Evolutionary conservation across 1,140 invertebrate genomes (phyloP), one percentile per base, ranked within the genome.

Genomic region (Aculops lycopersici): DNA sequence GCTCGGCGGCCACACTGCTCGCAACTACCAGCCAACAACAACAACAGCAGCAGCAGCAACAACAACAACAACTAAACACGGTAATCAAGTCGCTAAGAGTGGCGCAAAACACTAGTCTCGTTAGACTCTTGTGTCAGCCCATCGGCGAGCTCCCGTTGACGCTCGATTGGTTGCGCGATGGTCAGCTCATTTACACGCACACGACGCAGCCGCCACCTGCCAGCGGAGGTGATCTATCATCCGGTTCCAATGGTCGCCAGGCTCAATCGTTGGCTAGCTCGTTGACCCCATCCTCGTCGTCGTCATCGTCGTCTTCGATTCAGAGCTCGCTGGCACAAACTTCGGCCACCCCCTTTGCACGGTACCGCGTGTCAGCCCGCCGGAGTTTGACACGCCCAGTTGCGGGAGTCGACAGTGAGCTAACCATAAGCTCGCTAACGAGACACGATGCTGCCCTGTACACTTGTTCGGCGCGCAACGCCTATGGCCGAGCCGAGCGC

Each of bases 111-210:
- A n/a, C n/a, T n/a, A n/a, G n/a, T n/a, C n/a, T n/a, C n/a, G n/a
- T n/a, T n/a, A n/a, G n/a, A n/a, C n/a, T n/a, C n/a, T n/a, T n/a
- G n/a, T n/a, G n/a, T 35, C 31, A 12, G 31, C 8, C 31, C 41
- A 71, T 72, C 51, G 72, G 72, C 37, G 73, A 77, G 55, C 59
- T 69, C 36, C 74, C 74, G 5, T 55, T 78, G 47, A 66, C 65
- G 16, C 71, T 78, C 42, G 62, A 60, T 2, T 79, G 74, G 74
- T 64, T 67, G 41, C 75, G 75, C 58, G 71, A 77, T 49, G 66
- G 66, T 20, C 61, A 65, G 2, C 59, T 64, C 17, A 58, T 75
- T 20, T n/a, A n/a, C n/a, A n/a, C n/a, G n/a, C n/a, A n/a, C n/a
- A n/a, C n/a, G n/a, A n/a, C n/a, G n/a, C n/a, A n/a, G n/a, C n/a